phyloP scores from a whole-genome alignment of 2,113 vertebrate species.

The Oreotrochilus melanogaster region DNA sequence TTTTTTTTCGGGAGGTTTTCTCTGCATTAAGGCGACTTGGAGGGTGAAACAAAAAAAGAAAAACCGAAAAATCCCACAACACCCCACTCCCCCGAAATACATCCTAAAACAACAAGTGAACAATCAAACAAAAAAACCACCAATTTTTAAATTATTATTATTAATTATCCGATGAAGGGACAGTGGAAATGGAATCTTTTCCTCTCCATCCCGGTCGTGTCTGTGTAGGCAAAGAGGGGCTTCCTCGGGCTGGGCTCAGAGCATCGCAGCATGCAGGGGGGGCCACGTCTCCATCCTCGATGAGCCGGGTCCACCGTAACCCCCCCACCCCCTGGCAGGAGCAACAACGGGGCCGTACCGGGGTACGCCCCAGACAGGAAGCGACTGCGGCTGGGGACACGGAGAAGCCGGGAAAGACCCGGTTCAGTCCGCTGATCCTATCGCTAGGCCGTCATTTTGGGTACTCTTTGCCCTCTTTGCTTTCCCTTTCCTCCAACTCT shows the following conservation, averaged over 20 bases:
- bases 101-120: not conserved
- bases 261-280: no score
- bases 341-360: accelerated
- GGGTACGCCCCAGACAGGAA: no score
- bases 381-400: not conserved
- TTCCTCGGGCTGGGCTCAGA: not conserved
- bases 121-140: not conserved
- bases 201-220: not conserved
- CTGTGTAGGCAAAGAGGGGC: not conserved
- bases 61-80: no score
- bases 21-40: not conserved
- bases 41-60: no score
- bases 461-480: not conserved
- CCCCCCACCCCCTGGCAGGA: not conserved
- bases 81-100: no score
- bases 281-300: not conserved
- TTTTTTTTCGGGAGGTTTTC: not conserved
- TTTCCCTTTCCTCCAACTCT: accelerated
- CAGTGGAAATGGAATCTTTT: not conserved
- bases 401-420: not conserved
- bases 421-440: not conserved
- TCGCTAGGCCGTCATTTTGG: not conserved
- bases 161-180: no score
- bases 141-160: no score
- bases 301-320: not conserved